A percentile compares a stretch with the other conserved stretches of the same genome.
These are phyloP conservation scores for Delichon dasypus DNA, from an alignment of 2,797 vertebrate species.

Conservation along the genomic window DNA sequence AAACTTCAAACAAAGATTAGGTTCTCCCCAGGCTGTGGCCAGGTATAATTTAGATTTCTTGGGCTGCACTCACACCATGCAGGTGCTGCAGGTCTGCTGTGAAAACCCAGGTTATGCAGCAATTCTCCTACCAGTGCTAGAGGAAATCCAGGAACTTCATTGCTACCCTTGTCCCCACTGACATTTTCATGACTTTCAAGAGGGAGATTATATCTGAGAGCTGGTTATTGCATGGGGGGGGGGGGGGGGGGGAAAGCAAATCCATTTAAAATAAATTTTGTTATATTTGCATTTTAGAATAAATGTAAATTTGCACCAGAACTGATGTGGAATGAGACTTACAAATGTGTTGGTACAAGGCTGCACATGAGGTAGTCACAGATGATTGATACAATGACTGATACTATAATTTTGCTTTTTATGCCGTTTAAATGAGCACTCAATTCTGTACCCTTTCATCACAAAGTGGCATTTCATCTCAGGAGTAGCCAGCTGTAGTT, in stretches of 20 bases:
- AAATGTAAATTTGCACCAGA: neutral
- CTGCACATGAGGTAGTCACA: neutral
- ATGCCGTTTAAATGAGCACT: constrained; percentile 30
- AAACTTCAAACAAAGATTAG: neutral
- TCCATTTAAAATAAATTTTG: neutral
- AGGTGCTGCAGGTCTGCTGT: accelerated
- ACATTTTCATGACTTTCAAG: neutral
- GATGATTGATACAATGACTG: constrained; percentile 30
- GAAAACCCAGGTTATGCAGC: neutral
- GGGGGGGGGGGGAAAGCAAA: accelerated
- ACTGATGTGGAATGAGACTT: neutral
- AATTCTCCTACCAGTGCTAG: neutral
- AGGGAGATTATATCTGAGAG: neutral
- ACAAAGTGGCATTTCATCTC: constrained; percentile 44
- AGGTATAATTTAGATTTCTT: neutral
- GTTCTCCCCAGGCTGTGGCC: neutral
- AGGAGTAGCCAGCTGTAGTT: constrained; percentile 7
- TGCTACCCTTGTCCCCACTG: neutral
- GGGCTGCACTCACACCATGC: accelerated
- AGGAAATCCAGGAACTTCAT: neutral
- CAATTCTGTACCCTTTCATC: constrained; percentile 39
- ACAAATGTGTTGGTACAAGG: neutral
- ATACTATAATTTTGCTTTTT: constrained; percentile 30
- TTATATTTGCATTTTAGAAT: neutral
- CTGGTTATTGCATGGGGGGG: neutral